phyloP scores from a whole-genome alignment of 2,797 vertebrate genomes.

The Phoxinus dragarum region DNA sequence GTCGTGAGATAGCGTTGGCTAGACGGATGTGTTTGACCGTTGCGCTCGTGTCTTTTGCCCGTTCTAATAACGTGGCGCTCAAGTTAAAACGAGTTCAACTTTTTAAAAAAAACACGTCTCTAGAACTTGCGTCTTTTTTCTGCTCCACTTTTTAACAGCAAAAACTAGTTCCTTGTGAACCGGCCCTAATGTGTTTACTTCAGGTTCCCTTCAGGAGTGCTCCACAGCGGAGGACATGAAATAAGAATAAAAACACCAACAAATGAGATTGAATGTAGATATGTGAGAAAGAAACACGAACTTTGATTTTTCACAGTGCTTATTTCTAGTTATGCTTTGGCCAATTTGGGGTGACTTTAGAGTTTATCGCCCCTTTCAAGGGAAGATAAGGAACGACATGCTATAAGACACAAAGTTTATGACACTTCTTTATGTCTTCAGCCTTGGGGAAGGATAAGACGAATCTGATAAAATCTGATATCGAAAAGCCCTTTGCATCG shows the following conservation, averaged over 20 bases:
- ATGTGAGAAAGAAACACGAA: background rate
- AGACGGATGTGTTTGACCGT: background rate
- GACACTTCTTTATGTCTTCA: slow-evolving; percentile 31
- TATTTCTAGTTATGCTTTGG: slow-evolving; percentile 52
- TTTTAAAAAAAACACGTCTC: background rate
- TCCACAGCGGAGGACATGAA: slow-evolving; percentile 15
- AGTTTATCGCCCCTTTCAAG: background rate
- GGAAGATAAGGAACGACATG: slow-evolving; percentile 33
- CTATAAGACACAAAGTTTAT: slow-evolving; percentile 8
- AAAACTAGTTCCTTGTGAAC: background rate
- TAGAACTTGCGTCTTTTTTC: background rate
- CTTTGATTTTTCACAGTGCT: slow-evolving; percentile 48
- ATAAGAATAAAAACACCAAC: background rate
- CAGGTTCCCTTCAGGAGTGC: background rate
- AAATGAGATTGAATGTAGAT: background rate
- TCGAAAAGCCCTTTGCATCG: slow-evolving; percentile 59
- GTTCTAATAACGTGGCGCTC: background rate
- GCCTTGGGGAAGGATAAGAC: slow-evolving; percentile 39
- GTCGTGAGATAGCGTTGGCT: no score
- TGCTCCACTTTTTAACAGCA: background rate
- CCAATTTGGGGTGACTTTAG: slow-evolving; percentile 44
- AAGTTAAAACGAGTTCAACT: background rate
- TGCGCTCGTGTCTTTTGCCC: background rate
- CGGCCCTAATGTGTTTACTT: slow-evolving; percentile 8
- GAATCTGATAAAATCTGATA: slow-evolving; percentile 41